A percentile compares a stretch with the other conserved stretches of the same genome.
Evolutionary conservation across 30 jellyfish, hydroid and myxozoan genomes (phyloP).

Genomic region (Clytia hemisphaerica): DNA sequence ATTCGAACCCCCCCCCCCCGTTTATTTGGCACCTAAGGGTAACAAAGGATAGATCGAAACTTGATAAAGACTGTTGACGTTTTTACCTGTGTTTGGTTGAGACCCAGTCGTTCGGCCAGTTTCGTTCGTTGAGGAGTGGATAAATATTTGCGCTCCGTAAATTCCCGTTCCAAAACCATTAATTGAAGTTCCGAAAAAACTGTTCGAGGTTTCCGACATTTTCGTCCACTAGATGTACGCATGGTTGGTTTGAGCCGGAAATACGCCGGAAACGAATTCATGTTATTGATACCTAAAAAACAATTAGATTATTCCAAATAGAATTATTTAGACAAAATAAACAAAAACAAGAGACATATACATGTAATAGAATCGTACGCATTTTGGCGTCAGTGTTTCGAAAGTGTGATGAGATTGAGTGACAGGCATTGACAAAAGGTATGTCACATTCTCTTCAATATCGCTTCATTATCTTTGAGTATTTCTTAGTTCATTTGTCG

Average conservation of each 20-base stretch:
- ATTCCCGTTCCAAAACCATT: constrained; percentile 91
- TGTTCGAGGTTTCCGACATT: constrained; percentile 97
- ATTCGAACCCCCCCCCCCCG: too few relatives aligned
- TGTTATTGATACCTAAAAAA: too few relatives aligned
- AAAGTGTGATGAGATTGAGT: too few relatives aligned
- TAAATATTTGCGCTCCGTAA: constrained; percentile 82
- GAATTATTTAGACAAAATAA: constrained; percentile 62
- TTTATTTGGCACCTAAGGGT: too few relatives aligned
- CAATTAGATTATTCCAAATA: too few relatives aligned
- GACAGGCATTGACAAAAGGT: too few relatives aligned
- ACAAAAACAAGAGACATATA: neutral
- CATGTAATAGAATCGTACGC: neutral
- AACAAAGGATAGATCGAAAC: too few relatives aligned
- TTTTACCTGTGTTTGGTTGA: constrained; percentile 92
- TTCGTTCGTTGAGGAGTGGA: constrained; percentile 97
- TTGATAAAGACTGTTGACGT: too few relatives aligned
- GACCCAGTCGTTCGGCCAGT: constrained; percentile 94
- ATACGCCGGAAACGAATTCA: constrained; percentile 77
- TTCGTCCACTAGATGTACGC: constrained; percentile 85
- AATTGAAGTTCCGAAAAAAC: constrained; percentile 93
- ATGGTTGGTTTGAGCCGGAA: constrained; percentile 72
- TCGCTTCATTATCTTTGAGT: too few relatives aligned
- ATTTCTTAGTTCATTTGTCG: too few relatives aligned
- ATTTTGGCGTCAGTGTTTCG: too few relatives aligned
- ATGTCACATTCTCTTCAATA: too few relatives aligned